Percentiles rank a stretch among this genome's conserved stretches.
Evolutionary conservation across 2,797 vertebrate genomes (phyloP).

Genomic region (Halcyon smyrnensis): DNA sequence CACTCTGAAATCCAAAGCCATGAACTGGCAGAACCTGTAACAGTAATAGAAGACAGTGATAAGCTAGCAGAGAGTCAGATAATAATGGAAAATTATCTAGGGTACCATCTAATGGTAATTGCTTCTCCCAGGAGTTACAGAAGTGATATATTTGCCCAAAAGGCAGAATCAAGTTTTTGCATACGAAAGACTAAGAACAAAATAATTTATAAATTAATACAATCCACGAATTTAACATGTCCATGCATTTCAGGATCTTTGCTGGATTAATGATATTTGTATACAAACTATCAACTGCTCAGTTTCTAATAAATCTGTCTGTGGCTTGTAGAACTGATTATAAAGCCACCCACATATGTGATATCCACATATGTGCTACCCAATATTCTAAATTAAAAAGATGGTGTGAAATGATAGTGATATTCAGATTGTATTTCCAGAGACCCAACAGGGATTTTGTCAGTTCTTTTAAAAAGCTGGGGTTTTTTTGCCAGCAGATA

Average conservation of each 20-base stretch:
- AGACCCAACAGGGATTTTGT: background rate
- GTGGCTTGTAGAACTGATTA: background rate
- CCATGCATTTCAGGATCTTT: background rate
- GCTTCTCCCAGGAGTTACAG: background rate
- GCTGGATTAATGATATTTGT: background rate
- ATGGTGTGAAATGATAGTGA: background rate
- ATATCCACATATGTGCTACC: background rate
- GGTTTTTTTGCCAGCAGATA: fast-evolving
- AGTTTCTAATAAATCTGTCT: background rate
- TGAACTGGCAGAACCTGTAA: background rate
- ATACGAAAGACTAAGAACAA: background rate
- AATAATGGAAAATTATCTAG: background rate
- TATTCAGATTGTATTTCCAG: background rate
- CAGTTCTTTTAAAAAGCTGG: background rate
- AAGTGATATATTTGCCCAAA: background rate
- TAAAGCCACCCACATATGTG: background rate
- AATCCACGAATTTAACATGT: background rate
- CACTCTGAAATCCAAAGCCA: background rate
- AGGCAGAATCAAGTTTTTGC: background rate
- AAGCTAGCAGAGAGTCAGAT: background rate
- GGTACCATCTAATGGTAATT: background rate
- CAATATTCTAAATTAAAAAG: background rate
- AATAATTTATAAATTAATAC: background rate
- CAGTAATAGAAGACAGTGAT: background rate
- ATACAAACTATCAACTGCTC: background rate